Conservation (phyloP, 2,888 invertebrate species). For the Periphyllus acericola region DNA sequence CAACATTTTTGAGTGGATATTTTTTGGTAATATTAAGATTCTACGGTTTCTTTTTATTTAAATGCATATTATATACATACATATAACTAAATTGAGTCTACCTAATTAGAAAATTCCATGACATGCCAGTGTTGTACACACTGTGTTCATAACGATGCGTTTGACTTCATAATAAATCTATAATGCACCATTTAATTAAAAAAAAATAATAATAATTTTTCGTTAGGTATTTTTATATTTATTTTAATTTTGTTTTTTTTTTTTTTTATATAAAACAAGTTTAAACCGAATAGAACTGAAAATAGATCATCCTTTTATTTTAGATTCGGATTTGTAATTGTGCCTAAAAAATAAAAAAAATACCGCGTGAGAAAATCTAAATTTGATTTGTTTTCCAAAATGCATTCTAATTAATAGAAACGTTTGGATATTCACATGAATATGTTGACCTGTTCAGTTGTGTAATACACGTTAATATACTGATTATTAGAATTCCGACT, state of each 20-base stretch:
- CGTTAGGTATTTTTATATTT: too few relatives aligned
- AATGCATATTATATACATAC: not conserved
- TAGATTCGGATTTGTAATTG: too few relatives aligned
- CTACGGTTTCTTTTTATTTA: slow-evolving; percentile 24
- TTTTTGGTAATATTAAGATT: slow-evolving; percentile 4
- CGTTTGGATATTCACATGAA: not conserved
- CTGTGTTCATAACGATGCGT: not conserved
- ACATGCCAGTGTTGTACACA: not conserved
- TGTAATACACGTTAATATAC: not conserved
- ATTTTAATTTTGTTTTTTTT: too few relatives aligned
- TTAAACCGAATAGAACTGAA: too few relatives aligned
- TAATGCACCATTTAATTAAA: too few relatives aligned
- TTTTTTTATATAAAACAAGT: too few relatives aligned
- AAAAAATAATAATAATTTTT: too few relatives aligned
- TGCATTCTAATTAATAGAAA: not conserved
- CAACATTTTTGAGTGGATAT: slow-evolving; percentile 35
- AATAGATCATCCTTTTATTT: too few relatives aligned
- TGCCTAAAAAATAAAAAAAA: too few relatives aligned
- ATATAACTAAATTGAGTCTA: too few relatives aligned
- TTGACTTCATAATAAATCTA: not conserved
- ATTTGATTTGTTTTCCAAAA: too few relatives aligned
- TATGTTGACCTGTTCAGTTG: slow-evolving; percentile 19
- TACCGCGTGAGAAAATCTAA: too few relatives aligned
- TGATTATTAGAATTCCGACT: slow-evolving; percentile 23
- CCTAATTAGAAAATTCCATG: not conserved